Conservation (phyloP, 2,113 vertebrate species). For the Forbesichthys papilliferus region DNA sequence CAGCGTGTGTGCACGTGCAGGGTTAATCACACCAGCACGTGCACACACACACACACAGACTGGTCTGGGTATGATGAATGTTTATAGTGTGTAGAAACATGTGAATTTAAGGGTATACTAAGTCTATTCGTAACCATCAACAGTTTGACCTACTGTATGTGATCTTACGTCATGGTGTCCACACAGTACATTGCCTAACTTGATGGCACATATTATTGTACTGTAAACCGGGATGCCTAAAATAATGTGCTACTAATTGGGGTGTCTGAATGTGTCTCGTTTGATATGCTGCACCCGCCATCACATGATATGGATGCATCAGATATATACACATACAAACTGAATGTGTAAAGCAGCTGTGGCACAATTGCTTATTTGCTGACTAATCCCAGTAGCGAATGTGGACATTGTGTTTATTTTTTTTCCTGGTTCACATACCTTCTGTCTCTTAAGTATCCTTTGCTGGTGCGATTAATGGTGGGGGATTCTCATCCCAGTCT, state of each 20-base stretch:
- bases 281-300: background rate
- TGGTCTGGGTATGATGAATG: too few species aligned
- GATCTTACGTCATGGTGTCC: too few species aligned
- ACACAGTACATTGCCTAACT: too few species aligned
- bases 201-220: background rate
- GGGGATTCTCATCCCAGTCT: conserved; percentile 73
- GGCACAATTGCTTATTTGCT: background rate
- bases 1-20: background rate
- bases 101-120: background rate
- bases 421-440: conserved; percentile 65
- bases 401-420: background rate
- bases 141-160: too few species aligned
- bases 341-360: background rate
- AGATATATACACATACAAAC: background rate
- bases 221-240: background rate
- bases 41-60: background rate
- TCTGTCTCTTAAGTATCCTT: conserved; percentile 81
- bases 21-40: background rate
- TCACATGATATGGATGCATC: background rate
- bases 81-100: too few species aligned
- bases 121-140: too few species aligned
- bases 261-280: background rate
- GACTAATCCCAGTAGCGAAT: background rate
- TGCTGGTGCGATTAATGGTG: conserved; percentile 69
- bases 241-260: background rate